Conservation (phyloP, 2,888 invertebrate species). For the Hypercompe scribonia region DNA sequence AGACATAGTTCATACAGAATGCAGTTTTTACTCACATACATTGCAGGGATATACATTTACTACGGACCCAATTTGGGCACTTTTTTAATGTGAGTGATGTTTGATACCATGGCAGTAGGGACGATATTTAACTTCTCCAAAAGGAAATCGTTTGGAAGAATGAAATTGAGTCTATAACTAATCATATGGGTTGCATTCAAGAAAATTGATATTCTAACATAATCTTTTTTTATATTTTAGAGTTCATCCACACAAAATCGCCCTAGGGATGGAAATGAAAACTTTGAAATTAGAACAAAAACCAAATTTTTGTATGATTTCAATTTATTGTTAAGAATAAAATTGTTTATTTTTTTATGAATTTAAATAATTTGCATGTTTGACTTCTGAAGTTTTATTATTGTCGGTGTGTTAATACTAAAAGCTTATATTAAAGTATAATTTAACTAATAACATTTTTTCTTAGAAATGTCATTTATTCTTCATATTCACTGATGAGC, state of each 20-base stretch:
- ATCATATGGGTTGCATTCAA: no score
- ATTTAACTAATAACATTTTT: not conserved
- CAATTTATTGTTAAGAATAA: constrained; percentile 7
- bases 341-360: constrained; percentile 9
- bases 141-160: no score
- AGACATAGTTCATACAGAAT: no score
- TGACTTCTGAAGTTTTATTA: constrained; percentile 19
- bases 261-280: not conserved
- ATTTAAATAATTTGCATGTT: constrained; percentile 21
- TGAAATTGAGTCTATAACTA: no score
- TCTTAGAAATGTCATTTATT: not conserved
- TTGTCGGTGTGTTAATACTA: constrained; percentile 32
- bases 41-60: no score
- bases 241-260: not conserved
- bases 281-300: not conserved
- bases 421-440: constrained; percentile 26
- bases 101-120: no score
- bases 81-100: no score
- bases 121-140: no score
- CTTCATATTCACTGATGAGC: not conserved
- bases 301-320: not conserved
- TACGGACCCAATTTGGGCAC: no score
- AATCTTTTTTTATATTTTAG: not conserved
- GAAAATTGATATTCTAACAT: not conserved
- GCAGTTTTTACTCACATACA: no score